Conservation (phyloP, 2,113 vertebrate genomes). For the Melanerpes aurifrons region DNA sequence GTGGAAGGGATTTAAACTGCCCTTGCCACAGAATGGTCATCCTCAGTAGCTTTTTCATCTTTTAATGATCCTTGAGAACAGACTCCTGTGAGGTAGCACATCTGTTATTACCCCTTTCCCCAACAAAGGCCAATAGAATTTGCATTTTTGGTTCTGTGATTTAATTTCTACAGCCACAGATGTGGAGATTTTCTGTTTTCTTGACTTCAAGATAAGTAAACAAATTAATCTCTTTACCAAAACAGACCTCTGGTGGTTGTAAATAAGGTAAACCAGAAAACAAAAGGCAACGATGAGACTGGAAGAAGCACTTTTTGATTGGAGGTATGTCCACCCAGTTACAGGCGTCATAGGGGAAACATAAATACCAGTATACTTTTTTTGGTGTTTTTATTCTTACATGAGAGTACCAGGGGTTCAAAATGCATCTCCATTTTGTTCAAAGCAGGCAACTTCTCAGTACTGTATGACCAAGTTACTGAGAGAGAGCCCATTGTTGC, state of each 20-base stretch:
- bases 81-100: not conserved
- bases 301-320: not conserved
- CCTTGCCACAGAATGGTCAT: not conserved
- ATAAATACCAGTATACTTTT: not conserved
- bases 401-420: not conserved
- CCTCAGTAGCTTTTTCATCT: not conserved
- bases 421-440: not conserved
- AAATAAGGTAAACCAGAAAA: not conserved
- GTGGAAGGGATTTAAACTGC: constrained; percentile 12
- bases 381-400: not conserved
- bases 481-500: not conserved
- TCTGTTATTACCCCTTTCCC: not conserved
- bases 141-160: not conserved
- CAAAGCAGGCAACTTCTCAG: not conserved
- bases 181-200: not conserved
- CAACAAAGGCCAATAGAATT: not conserved
- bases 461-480: not conserved
- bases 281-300: not conserved
- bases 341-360: not conserved
- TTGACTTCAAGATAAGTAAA: not conserved
- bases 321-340: not conserved
- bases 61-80: not conserved
- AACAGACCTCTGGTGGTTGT: not conserved
- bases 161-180: not conserved
- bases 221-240: not conserved